phyloP scores from a whole-genome alignment of 37 sponge, comb jelly and placozoan genomes.

The Trichoplax adhaerens region DNA sequence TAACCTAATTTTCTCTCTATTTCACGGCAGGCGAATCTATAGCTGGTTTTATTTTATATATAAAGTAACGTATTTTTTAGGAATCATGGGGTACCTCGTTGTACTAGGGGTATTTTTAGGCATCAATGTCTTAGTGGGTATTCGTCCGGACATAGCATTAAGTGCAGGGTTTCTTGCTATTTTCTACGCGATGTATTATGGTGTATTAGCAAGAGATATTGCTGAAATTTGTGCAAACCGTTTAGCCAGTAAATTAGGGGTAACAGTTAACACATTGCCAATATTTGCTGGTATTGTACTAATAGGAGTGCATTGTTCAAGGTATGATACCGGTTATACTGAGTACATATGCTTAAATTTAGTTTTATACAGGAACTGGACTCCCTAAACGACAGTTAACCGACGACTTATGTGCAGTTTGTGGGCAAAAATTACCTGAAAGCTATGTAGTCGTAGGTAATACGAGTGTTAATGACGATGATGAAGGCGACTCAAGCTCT shows the following conservation, averaged over 20 bases:
- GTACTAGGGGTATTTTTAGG: constrained; percentile 30
- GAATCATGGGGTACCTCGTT: constrained; percentile 63
- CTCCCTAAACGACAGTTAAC: constrained; percentile 42
- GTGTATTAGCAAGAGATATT: constrained; percentile 87
- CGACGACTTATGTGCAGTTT: constrained; percentile 78
- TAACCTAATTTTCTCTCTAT: too few species aligned
- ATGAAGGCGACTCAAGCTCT: background rate
- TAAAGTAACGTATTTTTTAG: constrained; percentile 55
- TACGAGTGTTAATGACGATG: background rate
- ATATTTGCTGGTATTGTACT: too few species aligned
- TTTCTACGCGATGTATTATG: constrained; percentile 96
- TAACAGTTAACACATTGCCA: background rate
- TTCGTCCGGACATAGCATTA: background rate
- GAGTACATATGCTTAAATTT: too few species aligned
- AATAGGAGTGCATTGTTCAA: too few species aligned
- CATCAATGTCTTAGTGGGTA: constrained; percentile 29
- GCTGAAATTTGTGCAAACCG: constrained; percentile 90
- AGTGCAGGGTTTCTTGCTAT: constrained; percentile 34
- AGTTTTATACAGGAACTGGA: background rate
- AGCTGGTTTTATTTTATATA: constrained; percentile 87
- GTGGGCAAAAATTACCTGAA: constrained; percentile 33
- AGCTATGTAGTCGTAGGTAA: too few species aligned
- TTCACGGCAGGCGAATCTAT: constrained; percentile 61
- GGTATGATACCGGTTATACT: too few species aligned
- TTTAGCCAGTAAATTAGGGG: constrained; percentile 78